Evolutionary conservation across 2,888 invertebrate species (phyloP).

Genomic region (Agriopis aurantiaria): DNA sequence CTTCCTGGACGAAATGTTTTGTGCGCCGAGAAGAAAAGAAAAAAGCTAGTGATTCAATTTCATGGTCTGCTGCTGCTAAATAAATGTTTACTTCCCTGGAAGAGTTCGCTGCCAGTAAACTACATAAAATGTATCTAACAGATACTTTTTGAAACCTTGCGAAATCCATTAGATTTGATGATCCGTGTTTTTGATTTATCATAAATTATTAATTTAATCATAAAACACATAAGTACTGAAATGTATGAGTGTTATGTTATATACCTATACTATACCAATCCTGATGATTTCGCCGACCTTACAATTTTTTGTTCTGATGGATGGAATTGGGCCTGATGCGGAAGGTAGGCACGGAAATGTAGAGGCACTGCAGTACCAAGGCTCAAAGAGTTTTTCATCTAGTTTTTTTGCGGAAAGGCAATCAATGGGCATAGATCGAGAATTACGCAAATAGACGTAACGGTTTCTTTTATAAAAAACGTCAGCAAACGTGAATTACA

Average conservation of each 20-base stretch:
- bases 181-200: neutral
- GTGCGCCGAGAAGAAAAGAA: constrained; percentile 49
- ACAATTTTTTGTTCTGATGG: neutral
- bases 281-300: neutral
- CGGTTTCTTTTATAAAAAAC: constrained; percentile 9
- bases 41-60: constrained; percentile 59
- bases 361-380: constrained; percentile 29
- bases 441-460: constrained; percentile 20
- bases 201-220: neutral
- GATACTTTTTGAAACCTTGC: neutral
- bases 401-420: constrained; percentile 30
- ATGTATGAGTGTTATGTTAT: too few relatives aligned
- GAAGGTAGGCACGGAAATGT: constrained; percentile 33
- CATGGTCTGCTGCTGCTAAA: constrained; percentile 54
- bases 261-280: neutral
- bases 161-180: neutral
- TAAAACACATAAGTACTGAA: neutral
- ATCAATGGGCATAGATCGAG: constrained; percentile 13
- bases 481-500: neutral
- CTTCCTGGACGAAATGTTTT: constrained; percentile 56
- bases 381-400: constrained; percentile 22
- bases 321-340: constrained; percentile 17
- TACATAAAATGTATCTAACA: neutral
- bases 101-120: constrained; percentile 35
- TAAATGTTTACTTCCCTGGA: constrained; percentile 49